A percentile compares a stretch with the other conserved stretches of the same genome.
These are phyloP conservation scores for Agelas oroides DNA, from an alignment of 37 sponge, comb jelly and placozoan genomes.

Conservation along the genomic window DNA sequence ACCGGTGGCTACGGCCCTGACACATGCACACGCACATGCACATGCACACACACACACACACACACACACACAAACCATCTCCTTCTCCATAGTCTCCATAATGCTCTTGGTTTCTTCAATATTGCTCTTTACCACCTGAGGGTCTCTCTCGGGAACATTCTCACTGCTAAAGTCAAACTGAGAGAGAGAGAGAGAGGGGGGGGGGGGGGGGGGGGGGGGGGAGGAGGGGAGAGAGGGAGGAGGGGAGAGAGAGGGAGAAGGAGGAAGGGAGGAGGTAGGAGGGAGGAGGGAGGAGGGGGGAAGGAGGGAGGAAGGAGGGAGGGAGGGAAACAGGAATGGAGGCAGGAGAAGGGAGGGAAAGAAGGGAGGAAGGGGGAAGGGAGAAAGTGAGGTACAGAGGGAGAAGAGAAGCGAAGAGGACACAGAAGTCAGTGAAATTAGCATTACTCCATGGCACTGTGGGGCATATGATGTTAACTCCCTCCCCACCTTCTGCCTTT, in stretches of 20 bases:
- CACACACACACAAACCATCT: constrained; percentile 23
- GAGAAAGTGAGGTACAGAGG: too few species aligned
- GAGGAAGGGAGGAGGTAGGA: constrained; percentile 1
- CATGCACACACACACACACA: too few species aligned
- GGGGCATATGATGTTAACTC: too few species aligned
- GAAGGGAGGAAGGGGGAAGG: too few species aligned
- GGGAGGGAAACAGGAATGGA: background rate
- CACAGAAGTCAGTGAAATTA: too few species aligned
- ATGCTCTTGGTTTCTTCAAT: constrained; percentile 31
- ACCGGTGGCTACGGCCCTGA: too few species aligned
- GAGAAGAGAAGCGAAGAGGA: too few species aligned
- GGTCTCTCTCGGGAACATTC: constrained; percentile 65
- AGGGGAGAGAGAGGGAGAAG: background rate
- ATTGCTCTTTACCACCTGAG: background rate
- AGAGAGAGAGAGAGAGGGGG: background rate
- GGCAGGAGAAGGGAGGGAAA: too few species aligned
- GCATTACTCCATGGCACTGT: too few species aligned
- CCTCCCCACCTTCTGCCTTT: too few species aligned
- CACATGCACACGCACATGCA: too few species aligned
- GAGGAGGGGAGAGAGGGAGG: background rate
- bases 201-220: background rate
- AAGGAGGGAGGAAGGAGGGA: background rate
- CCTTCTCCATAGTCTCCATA: background rate
- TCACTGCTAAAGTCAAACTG: constrained; percentile 64
- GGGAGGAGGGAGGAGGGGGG: background rate